Percentiles rank a stretch among this genome's conserved stretches.
phyloP scores from a whole-genome alignment of 2,888 invertebrate species.

The Nezara viridula region DNA sequence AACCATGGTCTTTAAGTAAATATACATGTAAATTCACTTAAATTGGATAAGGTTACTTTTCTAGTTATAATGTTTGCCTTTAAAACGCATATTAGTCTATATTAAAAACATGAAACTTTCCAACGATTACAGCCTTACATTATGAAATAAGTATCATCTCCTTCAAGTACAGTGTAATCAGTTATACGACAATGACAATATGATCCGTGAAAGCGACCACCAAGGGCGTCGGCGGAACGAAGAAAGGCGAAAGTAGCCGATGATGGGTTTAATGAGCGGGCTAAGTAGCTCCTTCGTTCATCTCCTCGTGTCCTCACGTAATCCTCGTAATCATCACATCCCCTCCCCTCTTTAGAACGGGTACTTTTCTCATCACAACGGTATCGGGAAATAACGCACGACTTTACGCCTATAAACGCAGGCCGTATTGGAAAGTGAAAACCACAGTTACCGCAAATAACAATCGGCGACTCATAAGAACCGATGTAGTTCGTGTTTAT shows the following conservation, averaged over 20 bases:
- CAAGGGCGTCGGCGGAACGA: slow-evolving; percentile 20
- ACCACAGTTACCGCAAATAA: background rate
- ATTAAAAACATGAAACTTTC: too few relatives aligned
- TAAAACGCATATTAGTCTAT: too few relatives aligned
- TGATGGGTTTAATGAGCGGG: background rate
- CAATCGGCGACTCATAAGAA: background rate
- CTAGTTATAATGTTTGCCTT: too few relatives aligned
- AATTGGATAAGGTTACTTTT: too few relatives aligned
- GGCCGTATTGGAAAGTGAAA: background rate
- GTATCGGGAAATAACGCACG: background rate
- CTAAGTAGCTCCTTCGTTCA: background rate
- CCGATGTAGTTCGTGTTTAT: background rate
- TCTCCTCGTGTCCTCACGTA: background rate
- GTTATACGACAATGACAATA: background rate
- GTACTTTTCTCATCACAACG: background rate
- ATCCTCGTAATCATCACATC: background rate
- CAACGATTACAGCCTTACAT: background rate
- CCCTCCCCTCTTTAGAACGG: background rate
- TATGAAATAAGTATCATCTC: background rate
- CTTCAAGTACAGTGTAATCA: background rate
- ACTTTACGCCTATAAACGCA: background rate
- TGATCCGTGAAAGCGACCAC: slow-evolving; percentile 16
- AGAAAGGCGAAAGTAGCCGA: slow-evolving; percentile 17
- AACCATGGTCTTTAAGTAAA: too few relatives aligned
- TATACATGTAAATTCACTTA: too few relatives aligned